Base-by-base conservation (phyloP, 2,113 vertebrate species). In the Petaurus breviceps region DNA sequence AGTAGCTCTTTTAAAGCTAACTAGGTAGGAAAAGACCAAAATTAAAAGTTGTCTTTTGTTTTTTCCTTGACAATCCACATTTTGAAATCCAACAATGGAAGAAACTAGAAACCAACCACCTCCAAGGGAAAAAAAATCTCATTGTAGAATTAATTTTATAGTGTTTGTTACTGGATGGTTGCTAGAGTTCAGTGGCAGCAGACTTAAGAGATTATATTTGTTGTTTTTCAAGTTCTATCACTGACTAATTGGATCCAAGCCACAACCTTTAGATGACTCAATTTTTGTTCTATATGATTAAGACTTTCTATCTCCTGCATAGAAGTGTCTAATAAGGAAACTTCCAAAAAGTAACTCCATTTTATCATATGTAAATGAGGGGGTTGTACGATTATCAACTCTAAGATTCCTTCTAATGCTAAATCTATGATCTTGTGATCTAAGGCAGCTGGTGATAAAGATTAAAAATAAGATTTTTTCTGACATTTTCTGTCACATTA, bases 321-420 rank as follows among this genome's bases (percentile, higher is more conserved):
- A 95, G 92, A 97, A 91, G 89, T 95, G 31, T 97, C 94, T 92
- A 51, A 97, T 95, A 89, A 95, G 96, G 97, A 97, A 95, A 96
- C 61, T 96, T 90, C 92, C 95, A 57, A 90, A 96, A 97, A 93
- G 46, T 55, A 95, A 68, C 37, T 68, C 31, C 31, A 68, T 68
- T 68, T 16, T 68, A 31, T 68, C 31, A 37, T 68, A 24, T 68
- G 31, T 16, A 68, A 68, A 37, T 37, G 31, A 68, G 61, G 61
- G 61, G 6, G 61, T 37, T 68, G 3, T 68, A 68, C 16, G 31
- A 68, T 68, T 11, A 68, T 68, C 31, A 68, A 37, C 31, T 37
- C 61, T 68, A 37, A 68, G 61, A 68, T 68, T 68, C 31, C 61
- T 68, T 68, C 61, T 68, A 68, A 68, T 31, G 37, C 12, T 68